A percentile compares a stretch with the other conserved stretches of the same genome.
These are phyloP conservation scores for Oncorhynchus tshawytscha DNA, from an alignment of 2,113 vertebrate species.

Conservation along the genomic window DNA sequence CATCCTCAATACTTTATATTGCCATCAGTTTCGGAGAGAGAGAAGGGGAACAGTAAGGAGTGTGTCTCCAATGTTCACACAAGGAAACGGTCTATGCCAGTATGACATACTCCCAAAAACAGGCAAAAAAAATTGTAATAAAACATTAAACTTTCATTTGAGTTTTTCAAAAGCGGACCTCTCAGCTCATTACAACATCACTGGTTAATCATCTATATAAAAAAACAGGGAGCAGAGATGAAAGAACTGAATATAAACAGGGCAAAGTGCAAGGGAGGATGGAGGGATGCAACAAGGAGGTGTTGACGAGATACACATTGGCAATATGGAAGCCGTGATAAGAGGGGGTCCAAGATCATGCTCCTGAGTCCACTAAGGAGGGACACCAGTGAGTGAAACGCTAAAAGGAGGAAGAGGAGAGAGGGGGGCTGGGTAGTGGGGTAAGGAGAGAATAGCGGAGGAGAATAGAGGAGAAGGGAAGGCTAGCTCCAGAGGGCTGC, in stretches of 20 bases:
- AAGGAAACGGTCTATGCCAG: conserved; percentile 25
- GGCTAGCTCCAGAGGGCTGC: conserved; percentile 96
- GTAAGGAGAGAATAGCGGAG: conserved; percentile 30
- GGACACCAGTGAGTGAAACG: conserved; percentile 20
- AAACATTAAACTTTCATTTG: background rate
- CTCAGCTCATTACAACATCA: conserved; percentile 46
- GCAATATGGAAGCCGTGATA: conserved; percentile 45
- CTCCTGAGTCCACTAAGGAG: conserved; percentile 64
- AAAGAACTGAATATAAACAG: conserved; percentile 9
- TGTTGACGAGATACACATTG: conserved; percentile 39
- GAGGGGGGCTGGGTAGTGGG: conserved; percentile 31
- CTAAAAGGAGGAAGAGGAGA: conserved; percentile 13
- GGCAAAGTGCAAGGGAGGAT: conserved; percentile 16
- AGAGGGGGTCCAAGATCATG: conserved; percentile 37
- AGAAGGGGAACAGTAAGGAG: conserved; percentile 9
- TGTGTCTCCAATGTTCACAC: conserved; percentile 19
- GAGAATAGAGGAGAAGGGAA: conserved; percentile 9
- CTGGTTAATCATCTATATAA: conserved; percentile 22
- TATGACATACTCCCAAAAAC: conserved; percentile 28
- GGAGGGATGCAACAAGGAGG: conserved; percentile 10
- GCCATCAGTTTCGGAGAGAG: conserved; percentile 42
- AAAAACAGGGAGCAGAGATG: background rate
- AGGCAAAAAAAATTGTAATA: background rate
- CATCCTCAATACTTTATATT: conserved; percentile 41
- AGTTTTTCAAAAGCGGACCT: conserved; percentile 49